Evolutionary conservation across 2,797 vertebrate genomes (phyloP), one percentile per base, ranked within the genome.

Genomic region (Manis crassicaudata): DNA sequence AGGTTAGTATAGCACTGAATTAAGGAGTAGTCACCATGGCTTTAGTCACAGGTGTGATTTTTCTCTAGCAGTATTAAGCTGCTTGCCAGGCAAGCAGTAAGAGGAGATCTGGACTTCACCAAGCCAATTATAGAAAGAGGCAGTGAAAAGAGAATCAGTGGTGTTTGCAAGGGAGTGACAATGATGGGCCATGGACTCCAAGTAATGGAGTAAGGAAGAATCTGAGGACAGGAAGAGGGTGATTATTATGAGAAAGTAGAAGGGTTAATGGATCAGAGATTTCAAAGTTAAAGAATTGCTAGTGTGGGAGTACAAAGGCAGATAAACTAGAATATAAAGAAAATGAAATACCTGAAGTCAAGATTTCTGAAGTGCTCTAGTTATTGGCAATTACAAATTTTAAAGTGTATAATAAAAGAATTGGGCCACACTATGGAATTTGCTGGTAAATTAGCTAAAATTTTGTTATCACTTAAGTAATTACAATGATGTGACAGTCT

Each of bases 371-470:
- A 25, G 72, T 84, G 11, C 32, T 35, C 37, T 12, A 77, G 21
- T n/a, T 62, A 94, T 2, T 58, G 37, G 68, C 76, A 25, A 84
- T 84, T 25, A 89, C 70, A 93, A 83, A 90, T 50, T 90, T 93
- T 95, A 52, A 94, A 79, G 63, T 86, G 85, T 63, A 56, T 88
- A 65, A 85, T 60, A 90, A 92, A 89, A 88, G n/a, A 70, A 72
- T 0, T 75, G 56, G 58, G 43, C 9, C n/a, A 92, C 25, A 25
- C 46, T 94, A 79, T 85, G 80, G 56, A 94, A 40, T 75, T 40
- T 87, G 23, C 29, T 94, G 52, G 11, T 92, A 95, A 96, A 79
- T 50, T 20, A 95, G 35, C 46, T 85, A 89, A 85, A 92, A 79
- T 87, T 68, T 80, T 95, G 14, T 82, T 75, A 83, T 60, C 46